Evolutionary conservation across 1,140 invertebrate species (phyloP).

Genomic region (Pachypeltis micranthus): DNA sequence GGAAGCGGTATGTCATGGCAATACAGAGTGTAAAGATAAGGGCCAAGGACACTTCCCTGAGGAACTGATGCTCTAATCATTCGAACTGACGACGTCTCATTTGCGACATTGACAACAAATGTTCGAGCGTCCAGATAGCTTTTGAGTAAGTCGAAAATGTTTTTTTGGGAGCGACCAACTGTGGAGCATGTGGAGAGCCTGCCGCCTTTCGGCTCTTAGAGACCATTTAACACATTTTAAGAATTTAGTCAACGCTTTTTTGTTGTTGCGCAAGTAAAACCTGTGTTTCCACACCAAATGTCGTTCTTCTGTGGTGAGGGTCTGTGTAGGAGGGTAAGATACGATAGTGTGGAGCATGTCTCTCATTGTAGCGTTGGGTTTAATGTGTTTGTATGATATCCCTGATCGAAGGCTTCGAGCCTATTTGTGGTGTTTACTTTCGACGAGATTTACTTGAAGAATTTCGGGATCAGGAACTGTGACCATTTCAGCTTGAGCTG

Average conservation of each 20-base stretch:
- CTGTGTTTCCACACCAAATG: slow-evolving; percentile 93
- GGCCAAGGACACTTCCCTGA: no score
- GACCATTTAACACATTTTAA: slow-evolving; percentile 97
- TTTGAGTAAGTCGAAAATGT: no score
- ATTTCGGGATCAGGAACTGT: slow-evolving; percentile 89
- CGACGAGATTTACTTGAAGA: slow-evolving; percentile 82
- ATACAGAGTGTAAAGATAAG: no score
- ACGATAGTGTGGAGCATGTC: slow-evolving; percentile 79
- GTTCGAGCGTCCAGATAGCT: no score
- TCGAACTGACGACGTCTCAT: no score
- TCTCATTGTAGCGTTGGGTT: slow-evolving; percentile 77
- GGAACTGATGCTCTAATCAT: no score
- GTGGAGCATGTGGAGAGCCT: slow-evolving; percentile 79
- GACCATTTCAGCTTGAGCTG: slow-evolving; percentile 69
- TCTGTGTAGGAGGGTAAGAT: slow-evolving; percentile 76
- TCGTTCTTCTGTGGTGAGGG: slow-evolving; percentile 82
- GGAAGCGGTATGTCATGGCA: no score
- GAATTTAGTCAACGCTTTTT: slow-evolving; percentile 93
- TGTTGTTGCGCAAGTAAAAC: slow-evolving; percentile 81
- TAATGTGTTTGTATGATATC: slow-evolving; percentile 79
- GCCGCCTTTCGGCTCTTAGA: slow-evolving; percentile 62
- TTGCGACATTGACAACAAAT: no score
- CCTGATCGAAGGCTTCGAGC: slow-evolving; percentile 83
- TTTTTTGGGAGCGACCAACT: no score
- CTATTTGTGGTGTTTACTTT: slow-evolving; percentile 91